phyloP scores from a whole-genome alignment of 2,797 vertebrate species.

The Sebastes kiyomatsui region DNA sequence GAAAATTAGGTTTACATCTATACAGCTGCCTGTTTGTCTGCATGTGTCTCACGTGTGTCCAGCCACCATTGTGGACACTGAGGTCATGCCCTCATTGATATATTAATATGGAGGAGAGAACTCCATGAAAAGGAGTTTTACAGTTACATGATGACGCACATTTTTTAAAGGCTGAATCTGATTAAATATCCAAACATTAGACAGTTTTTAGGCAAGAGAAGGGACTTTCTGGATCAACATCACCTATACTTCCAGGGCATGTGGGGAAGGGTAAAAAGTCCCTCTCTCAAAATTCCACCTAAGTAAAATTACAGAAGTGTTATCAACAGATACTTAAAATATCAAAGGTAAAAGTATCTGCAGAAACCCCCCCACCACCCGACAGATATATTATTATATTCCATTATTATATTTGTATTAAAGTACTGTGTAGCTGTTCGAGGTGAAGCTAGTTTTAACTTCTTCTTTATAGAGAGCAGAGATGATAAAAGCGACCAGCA shows the following conservation, averaged over 20 bases:
- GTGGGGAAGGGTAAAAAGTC: not conserved
- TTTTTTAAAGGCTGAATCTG: not conserved
- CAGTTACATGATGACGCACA: not conserved
- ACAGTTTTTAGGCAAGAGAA: not conserved
- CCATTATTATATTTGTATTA: too few species aligned
- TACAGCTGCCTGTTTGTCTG: not conserved
- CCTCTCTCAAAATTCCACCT: not conserved
- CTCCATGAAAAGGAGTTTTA: not conserved
- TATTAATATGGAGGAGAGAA: not conserved
- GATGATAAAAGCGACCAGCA: too few species aligned
- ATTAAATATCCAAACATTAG: not conserved
- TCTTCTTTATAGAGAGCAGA: too few species aligned
- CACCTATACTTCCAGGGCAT: not conserved
- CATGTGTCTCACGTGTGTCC: not conserved
- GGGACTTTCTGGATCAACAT: not conserved
- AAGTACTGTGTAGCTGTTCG: too few species aligned
- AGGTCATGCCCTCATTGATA: constrained; percentile 1
- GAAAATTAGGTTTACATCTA: not conserved
- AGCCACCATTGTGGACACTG: not conserved
- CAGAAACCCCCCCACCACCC: too few species aligned
- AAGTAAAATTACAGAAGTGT: not conserved
- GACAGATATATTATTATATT: too few species aligned
- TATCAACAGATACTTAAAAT: not conserved
- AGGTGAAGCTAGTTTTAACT: too few species aligned
- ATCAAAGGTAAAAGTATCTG: too few species aligned